Evolutionary conservation across 2,888 invertebrate genomes (phyloP), one percentile per base, ranked within the genome.

Genomic region (Pterostichus niger): DNA sequence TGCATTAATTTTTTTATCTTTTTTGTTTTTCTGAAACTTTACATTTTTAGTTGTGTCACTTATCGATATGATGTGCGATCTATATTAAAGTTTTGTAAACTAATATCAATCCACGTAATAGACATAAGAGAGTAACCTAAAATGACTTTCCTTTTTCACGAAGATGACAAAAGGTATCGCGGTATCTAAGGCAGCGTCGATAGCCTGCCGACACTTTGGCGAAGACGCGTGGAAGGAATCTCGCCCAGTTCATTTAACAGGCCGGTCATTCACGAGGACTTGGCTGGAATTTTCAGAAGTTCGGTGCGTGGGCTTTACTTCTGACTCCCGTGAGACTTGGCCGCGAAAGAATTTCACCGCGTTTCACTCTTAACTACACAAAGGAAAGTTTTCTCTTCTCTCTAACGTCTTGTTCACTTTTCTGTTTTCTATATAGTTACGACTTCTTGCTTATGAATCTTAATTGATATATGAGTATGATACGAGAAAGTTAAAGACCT

Each of bases 341-440:
- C 68, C 9, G 13, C 40, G 68, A 44, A 71, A 71, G 44, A 71
- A 71, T 71, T 71, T 71, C 44, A 17, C 44, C 68, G 64, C 35
- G 64, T 11, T 52, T 71, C 68, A 71, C 44, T 71, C 44, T 56
- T 56, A 71, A 64, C 44, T 44, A 71, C 44, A 71, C 40, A 44
- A 15, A 71, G 68, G 44, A 71, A 71, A 71, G 44, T 71, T 71
- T 71, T 40, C 40, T 7, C 40, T 71, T 71, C 59, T 71, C 40
- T 71, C 44, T 71, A 17, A 71, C 44, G 44, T 17, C 64, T 64
- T 64, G 35, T 13, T 31, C 40, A 15, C 13, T 52, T 52, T 40
- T 52, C 52, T 9, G 6, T 52, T 56, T 4, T 3, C 2, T 31
- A 2, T 56, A 56, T 10, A n/a, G 49, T 49, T 49, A 49, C 49